A percentile compares a stretch with the other conserved stretches of the same genome.
These are phyloP conservation scores for Eclectus roratus DNA, from an alignment of 2,113 vertebrate species.

Conservation along the genomic window DNA sequence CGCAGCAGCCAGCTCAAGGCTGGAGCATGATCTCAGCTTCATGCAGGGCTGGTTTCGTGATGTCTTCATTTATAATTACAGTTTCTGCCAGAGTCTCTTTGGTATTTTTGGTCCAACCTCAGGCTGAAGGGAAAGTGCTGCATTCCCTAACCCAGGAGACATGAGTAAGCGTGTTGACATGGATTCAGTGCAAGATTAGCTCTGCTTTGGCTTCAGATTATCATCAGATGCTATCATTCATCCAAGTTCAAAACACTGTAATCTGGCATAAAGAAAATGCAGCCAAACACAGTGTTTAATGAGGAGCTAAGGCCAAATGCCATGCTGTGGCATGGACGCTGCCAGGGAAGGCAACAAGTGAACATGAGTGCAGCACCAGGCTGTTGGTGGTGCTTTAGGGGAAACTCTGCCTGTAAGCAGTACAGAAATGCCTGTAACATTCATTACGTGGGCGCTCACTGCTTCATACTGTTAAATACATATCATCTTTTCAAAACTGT, in stretches of 20 bases:
- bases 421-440: neutral
- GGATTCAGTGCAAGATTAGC: neutral
- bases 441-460: neutral
- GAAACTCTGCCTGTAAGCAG: neutral
- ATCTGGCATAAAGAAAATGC: constrained; percentile 1
- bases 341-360: neutral
- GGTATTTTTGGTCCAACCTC: constrained; percentile 8
- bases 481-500: neutral
- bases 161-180: constrained; percentile 4
- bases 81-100: neutral
- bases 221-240: neutral
- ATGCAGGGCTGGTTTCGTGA: neutral
- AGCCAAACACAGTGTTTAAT: neutral
- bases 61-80: constrained; percentile 13
- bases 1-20: neutral
- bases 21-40: neutral
- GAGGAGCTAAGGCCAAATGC: neutral
- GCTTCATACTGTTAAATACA: neutral
- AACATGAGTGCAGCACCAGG: neutral
- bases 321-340: neutral
- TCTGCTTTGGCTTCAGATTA: neutral
- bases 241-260: neutral
- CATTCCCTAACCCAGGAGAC: neutral
- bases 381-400: neutral
- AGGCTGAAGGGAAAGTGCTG: constrained; percentile 22